Conservation (phyloP, 2,797 vertebrate species). For the Sebastes matsubarae region DNA sequence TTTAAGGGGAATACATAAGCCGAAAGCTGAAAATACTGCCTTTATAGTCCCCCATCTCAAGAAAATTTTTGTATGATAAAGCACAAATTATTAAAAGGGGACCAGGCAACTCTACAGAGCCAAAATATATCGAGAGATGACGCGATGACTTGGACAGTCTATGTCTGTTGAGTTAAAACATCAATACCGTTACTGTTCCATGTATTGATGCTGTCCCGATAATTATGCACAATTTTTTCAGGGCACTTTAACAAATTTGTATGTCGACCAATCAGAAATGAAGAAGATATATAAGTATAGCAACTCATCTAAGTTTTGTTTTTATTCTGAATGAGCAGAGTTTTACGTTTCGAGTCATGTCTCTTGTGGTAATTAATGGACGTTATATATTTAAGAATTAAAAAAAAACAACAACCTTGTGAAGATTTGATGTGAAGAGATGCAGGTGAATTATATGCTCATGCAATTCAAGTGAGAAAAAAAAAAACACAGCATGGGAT, state of each 20-base stretch:
- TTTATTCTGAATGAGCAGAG: slow-evolving; percentile 71
- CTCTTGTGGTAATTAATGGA: slow-evolving; percentile 90
- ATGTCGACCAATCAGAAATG: slow-evolving; percentile 59
- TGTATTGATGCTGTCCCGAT: slow-evolving; percentile 63
- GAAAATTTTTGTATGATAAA: slow-evolving; percentile 56
- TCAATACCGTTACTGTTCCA: slow-evolving; percentile 63
- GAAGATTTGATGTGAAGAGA: slow-evolving; percentile 86
- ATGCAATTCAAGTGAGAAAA: slow-evolving; percentile 72
- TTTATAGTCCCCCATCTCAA: slow-evolving; percentile 21
- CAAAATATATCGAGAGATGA: slow-evolving; percentile 44
- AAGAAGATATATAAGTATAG: slow-evolving; percentile 53
- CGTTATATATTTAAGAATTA: slow-evolving; percentile 71
- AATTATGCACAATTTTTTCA: slow-evolving; percentile 78
- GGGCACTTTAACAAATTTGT: slow-evolving; percentile 77
- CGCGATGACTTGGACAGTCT: slow-evolving; percentile 51
- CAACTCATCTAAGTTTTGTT: slow-evolving; percentile 67
- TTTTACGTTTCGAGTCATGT: slow-evolving; percentile 77
- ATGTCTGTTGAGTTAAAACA: slow-evolving; percentile 55
- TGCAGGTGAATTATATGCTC: slow-evolving; percentile 76
- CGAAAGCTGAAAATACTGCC: slow-evolving; percentile 1
- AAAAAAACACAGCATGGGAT: slow-evolving; percentile 65
- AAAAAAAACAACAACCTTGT: slow-evolving; percentile 67
- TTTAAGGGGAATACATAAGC: slow-evolving; percentile 4
- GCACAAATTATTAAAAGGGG: slow-evolving; percentile 64
- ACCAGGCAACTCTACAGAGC: slow-evolving; percentile 50